Conservation (phyloP, 2,797 vertebrate species). For the Amniataba percoides region DNA sequence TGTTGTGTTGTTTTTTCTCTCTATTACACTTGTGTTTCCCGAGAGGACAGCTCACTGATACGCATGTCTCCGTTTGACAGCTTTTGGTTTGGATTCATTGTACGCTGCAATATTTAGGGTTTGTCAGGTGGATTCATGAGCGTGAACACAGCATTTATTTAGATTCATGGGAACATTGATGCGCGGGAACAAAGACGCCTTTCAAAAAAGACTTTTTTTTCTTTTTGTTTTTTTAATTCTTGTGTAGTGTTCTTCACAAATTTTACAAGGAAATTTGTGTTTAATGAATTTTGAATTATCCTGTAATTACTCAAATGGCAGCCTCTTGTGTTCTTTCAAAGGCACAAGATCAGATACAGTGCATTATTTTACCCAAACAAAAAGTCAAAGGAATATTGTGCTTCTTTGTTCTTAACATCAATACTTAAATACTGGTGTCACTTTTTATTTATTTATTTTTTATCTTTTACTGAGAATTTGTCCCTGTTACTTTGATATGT, state of each 20-base stretch:
- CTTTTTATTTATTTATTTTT: not conserved
- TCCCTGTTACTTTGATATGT: conserved; percentile 47
- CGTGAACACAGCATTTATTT: conserved; percentile 36
- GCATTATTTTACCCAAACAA: conserved; percentile 3
- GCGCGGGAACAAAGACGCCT: conserved; percentile 27
- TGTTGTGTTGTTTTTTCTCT: conserved; percentile 52
- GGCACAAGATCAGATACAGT: conserved; percentile 27
- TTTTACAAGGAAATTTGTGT: conserved; percentile 10
- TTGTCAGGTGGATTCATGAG: conserved; percentile 49
- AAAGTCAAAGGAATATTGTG: conserved; percentile 24
- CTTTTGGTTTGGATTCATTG: conserved; percentile 60
- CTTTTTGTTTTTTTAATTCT: not conserved
- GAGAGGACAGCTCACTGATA: conserved; percentile 49
- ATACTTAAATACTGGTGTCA: conserved; percentile 1
- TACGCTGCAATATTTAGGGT: conserved; percentile 37
- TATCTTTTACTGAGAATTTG: conserved; percentile 26
- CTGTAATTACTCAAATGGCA: conserved; percentile 34
- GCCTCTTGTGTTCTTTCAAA: conserved; percentile 49
- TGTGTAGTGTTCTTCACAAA: conserved; percentile 19
- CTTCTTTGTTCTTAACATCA: conserved; percentile 47
- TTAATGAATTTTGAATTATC: conserved; percentile 45
- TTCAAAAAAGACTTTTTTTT: not conserved
- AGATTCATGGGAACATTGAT: conserved; percentile 42
- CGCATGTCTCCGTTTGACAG: conserved; percentile 60
- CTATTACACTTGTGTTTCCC: conserved; percentile 54